These are phyloP conservation scores for Neoitamus cyanurus DNA, from an alignment of 2,888 invertebrate species.

Conservation along the genomic window DNA sequence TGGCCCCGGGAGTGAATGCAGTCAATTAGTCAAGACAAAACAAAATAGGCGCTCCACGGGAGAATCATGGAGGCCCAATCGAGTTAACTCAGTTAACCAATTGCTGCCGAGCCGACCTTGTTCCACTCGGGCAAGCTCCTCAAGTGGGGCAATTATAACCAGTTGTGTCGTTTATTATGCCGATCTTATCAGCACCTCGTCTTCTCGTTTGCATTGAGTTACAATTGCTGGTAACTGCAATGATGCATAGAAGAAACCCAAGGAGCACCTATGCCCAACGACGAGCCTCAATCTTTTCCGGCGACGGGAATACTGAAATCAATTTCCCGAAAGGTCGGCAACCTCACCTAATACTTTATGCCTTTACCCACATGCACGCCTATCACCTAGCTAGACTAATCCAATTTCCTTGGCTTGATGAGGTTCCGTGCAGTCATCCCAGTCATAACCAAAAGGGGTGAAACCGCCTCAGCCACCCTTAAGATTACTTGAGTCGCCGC, in stretches of 20 bases:
- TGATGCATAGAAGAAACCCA: background rate
- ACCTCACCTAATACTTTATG: background rate
- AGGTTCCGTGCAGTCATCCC: background rate
- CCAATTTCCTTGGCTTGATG: conserved; percentile 15
- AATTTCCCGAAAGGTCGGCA: background rate
- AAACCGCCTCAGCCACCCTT: background rate
- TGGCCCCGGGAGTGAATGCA: background rate
- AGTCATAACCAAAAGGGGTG: background rate
- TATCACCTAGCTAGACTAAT: conserved; percentile 7
- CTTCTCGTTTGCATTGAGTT: background rate
- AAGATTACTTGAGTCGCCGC: background rate
- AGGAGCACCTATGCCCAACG: background rate
- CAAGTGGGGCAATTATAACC: conserved; percentile 7
- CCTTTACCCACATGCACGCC: background rate
- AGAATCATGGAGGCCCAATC: background rate
- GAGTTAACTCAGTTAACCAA: conserved; percentile 2
- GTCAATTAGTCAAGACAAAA: background rate
- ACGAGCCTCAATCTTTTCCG: too few species aligned
- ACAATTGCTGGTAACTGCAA: background rate
- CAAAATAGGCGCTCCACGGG: background rate
- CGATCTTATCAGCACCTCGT: background rate
- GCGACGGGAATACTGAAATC: background rate
- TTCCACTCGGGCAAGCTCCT: background rate
- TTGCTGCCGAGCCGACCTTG: conserved; percentile 20
- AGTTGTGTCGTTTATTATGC: background rate